Base-by-base conservation (phyloP, 2,113 vertebrate species). In the Corvus hawaiiensis region DNA sequence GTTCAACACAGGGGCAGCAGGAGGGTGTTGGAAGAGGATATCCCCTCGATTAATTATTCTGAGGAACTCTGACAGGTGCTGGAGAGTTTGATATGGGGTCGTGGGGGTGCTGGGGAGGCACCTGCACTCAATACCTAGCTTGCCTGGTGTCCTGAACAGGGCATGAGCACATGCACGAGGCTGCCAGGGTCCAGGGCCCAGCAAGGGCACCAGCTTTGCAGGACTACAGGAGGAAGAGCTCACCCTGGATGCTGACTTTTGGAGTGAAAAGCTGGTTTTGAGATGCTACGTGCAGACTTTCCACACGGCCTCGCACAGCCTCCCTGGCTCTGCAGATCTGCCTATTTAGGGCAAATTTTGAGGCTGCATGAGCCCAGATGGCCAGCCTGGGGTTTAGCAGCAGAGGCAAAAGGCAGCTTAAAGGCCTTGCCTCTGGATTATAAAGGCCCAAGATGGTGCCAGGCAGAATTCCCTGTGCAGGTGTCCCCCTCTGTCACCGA, bases 81-180 rank as follows among this genome's bases (percentile, higher is more conserved):
- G 49, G 10, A 28, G 48, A 54, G 41, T 58, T 19, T 68, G 68
- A 4, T 9, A 21, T 0, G 6, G 72, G 24, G 28, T 23, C 0
- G 0, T 18, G 51, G 55, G 16, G 63, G 32, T 13, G 20, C 35
- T 54, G 48, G 22, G 58, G 51, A 48, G 69, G 66, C 24, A 48
- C n/a, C 67, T 30, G 51, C 6, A 12, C 10, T 24, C 59, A 22
- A 2, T 1, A 35, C 16, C 85, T 62, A 66, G 7, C 51, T 48
- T 33, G 33, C 51, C 64, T 23, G 63, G 13, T 23, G 41, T 22
- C 54, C 62, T 35, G 2, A 2, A 4, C 12, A 11, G 22, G 14
- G 37, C 37, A 9, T 0, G 16, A 24, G n/a, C 46, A 28, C 6
- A 3, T 0, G 26, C 28, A 33, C 0, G 0, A 48, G 71, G 56